phyloP scores from a whole-genome alignment of 2,113 vertebrate genomes.

The Pycnonotus jocosus region DNA sequence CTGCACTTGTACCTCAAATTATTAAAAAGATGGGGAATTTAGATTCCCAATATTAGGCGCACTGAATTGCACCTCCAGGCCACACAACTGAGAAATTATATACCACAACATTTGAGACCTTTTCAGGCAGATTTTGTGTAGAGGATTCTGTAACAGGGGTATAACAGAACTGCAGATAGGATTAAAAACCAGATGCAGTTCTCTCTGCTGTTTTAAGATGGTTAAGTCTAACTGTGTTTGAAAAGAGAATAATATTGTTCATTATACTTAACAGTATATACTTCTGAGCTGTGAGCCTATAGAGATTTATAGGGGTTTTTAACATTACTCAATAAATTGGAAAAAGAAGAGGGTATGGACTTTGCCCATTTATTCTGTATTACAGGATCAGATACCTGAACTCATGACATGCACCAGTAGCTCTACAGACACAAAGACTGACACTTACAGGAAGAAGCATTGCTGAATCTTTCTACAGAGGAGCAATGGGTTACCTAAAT shows the following conservation, averaged over 20 bases:
- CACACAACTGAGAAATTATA: background rate
- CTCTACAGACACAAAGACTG: background rate
- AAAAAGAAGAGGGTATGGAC: background rate
- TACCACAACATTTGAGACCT: background rate
- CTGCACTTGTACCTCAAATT: background rate
- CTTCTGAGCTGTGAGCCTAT: background rate
- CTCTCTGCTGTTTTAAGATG: background rate
- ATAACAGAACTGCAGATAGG: background rate
- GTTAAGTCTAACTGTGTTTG: background rate
- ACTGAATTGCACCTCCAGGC: background rate
- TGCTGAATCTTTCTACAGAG: background rate
- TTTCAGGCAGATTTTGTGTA: background rate
- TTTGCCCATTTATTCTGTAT: background rate
- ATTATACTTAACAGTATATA: background rate
- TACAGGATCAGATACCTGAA: background rate
- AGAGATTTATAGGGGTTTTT: background rate
- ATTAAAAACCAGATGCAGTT: background rate
- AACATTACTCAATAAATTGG: background rate
- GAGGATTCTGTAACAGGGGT: background rate
- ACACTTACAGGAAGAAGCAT: background rate
- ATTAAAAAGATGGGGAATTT: background rate
- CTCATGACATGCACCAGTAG: background rate
- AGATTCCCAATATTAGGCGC: background rate
- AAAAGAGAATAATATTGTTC: background rate
- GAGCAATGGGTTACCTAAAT: background rate